Evolutionary conservation across 2,888 invertebrate genomes (phyloP).

Genomic region (Lysandra bellargus): DNA sequence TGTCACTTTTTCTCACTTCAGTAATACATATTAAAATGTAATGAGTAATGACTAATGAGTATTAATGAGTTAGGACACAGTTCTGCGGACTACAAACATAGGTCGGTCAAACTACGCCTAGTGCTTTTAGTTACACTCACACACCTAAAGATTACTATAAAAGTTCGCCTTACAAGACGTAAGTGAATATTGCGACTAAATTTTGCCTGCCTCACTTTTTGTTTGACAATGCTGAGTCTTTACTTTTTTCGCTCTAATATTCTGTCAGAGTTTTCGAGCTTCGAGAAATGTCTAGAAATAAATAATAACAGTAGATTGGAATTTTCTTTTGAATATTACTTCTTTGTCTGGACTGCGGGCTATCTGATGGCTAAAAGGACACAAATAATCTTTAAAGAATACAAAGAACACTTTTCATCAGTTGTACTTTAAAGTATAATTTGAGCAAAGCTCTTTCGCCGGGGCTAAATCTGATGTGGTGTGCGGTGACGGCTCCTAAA

Average conservation of each 20-base stretch:
- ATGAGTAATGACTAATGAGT: no score
- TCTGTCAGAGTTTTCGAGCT: background rate
- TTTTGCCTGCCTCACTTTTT: background rate
- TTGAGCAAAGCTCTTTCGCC: slow-evolving; percentile 26
- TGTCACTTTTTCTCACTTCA: no score
- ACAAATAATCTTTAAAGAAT: background rate
- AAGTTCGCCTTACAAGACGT: no score
- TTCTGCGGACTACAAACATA: no score
- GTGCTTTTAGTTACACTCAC: no score
- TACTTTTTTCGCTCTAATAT: background rate
- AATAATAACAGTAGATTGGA: background rate
- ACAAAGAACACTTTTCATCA: slow-evolving; percentile 7
- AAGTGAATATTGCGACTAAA: background rate
- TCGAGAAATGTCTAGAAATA: background rate
- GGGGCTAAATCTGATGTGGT: slow-evolving; percentile 37
- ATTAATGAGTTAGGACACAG: no score
- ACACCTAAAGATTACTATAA: no score
- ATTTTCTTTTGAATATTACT: background rate
- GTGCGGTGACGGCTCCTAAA: slow-evolving; percentile 65
- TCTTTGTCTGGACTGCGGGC: background rate
- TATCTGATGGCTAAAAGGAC: background rate
- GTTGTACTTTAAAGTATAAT: slow-evolving; percentile 12
- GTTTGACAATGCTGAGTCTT: background rate
- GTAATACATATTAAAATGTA: no score
- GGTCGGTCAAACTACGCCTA: no score